Evolutionary conservation across 2,888 invertebrate genomes (phyloP).

Genomic region (Zhuqinia jingwanae): DNA sequence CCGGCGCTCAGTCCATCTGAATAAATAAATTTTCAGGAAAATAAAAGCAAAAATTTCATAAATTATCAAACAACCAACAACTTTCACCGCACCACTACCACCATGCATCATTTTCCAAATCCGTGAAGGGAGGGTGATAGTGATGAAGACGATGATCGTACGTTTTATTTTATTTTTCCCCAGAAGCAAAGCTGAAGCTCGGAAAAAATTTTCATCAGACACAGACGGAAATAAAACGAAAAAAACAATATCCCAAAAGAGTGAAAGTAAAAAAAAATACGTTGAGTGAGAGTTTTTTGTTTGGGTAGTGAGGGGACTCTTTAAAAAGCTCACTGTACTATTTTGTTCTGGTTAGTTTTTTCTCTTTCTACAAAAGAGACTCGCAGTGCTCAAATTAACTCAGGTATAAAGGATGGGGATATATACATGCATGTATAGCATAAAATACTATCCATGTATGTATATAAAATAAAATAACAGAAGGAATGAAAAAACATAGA

Average conservation of each 20-base stretch:
- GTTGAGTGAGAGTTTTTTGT: constrained; percentile 12
- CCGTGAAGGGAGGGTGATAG: too few relatives aligned
- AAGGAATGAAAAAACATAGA: constrained; percentile 15
- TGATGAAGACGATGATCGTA: background rate
- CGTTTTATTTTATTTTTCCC: constrained; percentile 30
- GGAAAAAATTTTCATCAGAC: background rate
- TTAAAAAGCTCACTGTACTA: constrained; percentile 30
- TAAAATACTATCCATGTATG: too few relatives aligned
- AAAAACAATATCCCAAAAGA: constrained; percentile 16
- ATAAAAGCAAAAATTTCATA: background rate
- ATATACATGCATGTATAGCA: too few relatives aligned
- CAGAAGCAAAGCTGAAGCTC: constrained; percentile 54
- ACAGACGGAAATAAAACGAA: background rate
- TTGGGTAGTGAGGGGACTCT: background rate
- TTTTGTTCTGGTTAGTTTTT: constrained; percentile 15
- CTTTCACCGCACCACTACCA: background rate
- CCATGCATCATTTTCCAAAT: background rate
- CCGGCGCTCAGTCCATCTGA: constrained; percentile 78
- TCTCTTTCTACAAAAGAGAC: background rate
- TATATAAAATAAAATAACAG: constrained; percentile 18
- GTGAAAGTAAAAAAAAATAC: constrained; percentile 8
- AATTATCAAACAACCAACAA: background rate
- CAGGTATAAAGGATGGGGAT: background rate
- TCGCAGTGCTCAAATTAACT: background rate
- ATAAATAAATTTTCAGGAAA: constrained; percentile 1